phyloP scores from a whole-genome alignment of 2,797 vertebrate genomes.

The Channallabes apus region DNA sequence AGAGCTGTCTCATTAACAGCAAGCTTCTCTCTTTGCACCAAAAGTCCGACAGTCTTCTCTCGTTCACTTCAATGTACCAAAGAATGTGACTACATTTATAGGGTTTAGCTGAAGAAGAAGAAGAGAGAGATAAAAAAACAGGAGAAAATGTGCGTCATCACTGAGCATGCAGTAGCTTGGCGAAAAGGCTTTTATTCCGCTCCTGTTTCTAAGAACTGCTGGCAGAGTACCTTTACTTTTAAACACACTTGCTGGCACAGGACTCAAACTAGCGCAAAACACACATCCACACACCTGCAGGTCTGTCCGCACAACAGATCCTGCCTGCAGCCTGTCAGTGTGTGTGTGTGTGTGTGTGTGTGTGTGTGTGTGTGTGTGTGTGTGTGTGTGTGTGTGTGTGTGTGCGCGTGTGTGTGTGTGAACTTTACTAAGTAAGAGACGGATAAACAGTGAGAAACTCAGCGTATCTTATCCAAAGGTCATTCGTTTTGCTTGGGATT shows the following conservation, averaged over 20 bases:
- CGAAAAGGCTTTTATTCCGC: conserved; percentile 28
- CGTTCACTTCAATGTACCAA: conserved; percentile 1
- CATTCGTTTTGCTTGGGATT: background rate
- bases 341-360: conserved; percentile 4
- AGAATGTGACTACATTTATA: conserved; percentile 16
- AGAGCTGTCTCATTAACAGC: conserved; percentile 69
- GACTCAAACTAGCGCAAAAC: conserved; percentile 32
- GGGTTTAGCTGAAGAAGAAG: background rate
- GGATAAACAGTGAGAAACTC: conserved; percentile 10
- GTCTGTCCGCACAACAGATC: conserved; percentile 40
- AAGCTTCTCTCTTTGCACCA: conserved; percentile 61
- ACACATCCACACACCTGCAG: conserved; percentile 60
- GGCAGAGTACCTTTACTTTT: conserved; percentile 66
- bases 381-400: conserved; percentile 8
- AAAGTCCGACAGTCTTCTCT: conserved; percentile 15
- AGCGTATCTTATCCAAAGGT: conserved; percentile 11
- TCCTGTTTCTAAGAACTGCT: conserved; percentile 67
- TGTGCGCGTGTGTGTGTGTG: conserved; percentile 17
- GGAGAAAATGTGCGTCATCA: conserved; percentile 7
- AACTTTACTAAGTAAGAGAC: conserved; percentile 3
- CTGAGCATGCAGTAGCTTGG: conserved; percentile 18
- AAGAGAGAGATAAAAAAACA: background rate
- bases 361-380: conserved; percentile 9
- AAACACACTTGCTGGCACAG: conserved; percentile 62
- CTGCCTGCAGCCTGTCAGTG: conserved; percentile 23